Conservation (phyloP, 1,140 invertebrate species). For the Calephelis nemesis region DNA sequence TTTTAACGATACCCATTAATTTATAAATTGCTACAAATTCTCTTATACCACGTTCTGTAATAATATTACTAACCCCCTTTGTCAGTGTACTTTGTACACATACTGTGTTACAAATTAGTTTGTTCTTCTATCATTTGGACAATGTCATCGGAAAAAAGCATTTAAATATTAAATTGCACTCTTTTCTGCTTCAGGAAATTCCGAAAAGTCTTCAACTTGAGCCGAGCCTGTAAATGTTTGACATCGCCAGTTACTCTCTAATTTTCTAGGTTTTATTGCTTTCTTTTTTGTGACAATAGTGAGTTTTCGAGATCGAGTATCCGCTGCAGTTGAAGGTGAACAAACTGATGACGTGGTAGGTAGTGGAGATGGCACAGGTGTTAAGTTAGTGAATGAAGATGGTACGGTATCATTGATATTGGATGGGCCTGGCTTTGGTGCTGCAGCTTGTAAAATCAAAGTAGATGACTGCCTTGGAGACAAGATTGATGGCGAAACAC, state of each 20-base stretch:
- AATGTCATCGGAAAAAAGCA: conserved; percentile 15
- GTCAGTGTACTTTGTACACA: conserved; percentile 3
- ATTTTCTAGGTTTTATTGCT: conserved; percentile 1
- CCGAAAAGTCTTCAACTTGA: conserved; percentile 12
- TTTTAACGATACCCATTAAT: conserved; percentile 17
- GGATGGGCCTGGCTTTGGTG: neutral
- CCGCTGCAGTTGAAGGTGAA: neutral
- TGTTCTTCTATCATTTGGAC: conserved; percentile 17
- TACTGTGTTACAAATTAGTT: conserved; percentile 13
- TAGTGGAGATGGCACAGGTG: neutral
- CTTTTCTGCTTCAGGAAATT: neutral
- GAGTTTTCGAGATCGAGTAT: neutral
- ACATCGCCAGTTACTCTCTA: neutral
- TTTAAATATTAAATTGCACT: conserved; percentile 12
- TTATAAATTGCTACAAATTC: conserved; percentile 15
- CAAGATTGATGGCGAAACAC: neutral
- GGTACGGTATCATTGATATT: neutral
- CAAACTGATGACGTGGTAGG: neutral
- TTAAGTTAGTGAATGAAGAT: neutral
- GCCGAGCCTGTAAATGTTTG: neutral
- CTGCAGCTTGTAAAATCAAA: neutral
- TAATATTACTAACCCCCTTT: neutral
- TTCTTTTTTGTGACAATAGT: neutral
- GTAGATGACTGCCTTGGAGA: neutral
- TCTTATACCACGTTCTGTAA: conserved; percentile 17